Percentiles rank a stretch among this genome's conserved stretches.
These are phyloP conservation scores for Psilopogon haemacephalus DNA, from an alignment of 2,113 vertebrate genomes.

Conservation along the genomic window DNA sequence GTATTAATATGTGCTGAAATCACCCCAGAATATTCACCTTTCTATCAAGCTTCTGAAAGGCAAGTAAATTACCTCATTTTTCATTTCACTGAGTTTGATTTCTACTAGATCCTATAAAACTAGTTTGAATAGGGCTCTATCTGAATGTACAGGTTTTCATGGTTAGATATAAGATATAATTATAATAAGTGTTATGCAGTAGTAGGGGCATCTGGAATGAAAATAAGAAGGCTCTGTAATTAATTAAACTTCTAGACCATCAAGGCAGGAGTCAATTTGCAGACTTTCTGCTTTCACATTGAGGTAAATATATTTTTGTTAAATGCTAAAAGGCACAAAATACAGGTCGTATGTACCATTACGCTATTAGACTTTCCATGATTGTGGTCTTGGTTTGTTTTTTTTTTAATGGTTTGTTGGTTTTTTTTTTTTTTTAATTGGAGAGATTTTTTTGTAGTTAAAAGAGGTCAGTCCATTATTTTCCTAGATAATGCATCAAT, in stretches of 20 bases:
- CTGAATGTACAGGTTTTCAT: background rate
- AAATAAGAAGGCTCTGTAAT: background rate
- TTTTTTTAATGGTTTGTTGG: background rate
- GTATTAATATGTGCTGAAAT: background rate
- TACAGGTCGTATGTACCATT: conserved; percentile 29
- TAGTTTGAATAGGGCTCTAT: background rate
- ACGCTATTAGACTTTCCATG: background rate
- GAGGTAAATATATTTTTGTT: conserved; percentile 25
- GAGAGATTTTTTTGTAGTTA: background rate
- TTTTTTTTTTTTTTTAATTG: background rate
- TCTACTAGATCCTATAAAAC: background rate
- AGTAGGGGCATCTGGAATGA: background rate
- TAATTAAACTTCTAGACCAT: background rate
- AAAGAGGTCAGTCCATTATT: conserved; percentile 32
- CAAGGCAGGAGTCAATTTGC: background rate
- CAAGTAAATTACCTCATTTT: background rate
- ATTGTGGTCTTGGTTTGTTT: background rate
- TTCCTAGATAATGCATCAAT: background rate
- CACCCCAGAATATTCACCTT: background rate
- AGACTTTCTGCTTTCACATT: background rate
- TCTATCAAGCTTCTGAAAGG: background rate
- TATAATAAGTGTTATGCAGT: background rate
- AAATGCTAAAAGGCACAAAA: conserved; percentile 20
- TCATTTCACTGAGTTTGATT: background rate
- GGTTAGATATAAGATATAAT: background rate